Evolutionary conservation across 2,888 invertebrate genomes (phyloP), one percentile per base, ranked within the genome.

Genomic region (Cephonodes hylas): DNA sequence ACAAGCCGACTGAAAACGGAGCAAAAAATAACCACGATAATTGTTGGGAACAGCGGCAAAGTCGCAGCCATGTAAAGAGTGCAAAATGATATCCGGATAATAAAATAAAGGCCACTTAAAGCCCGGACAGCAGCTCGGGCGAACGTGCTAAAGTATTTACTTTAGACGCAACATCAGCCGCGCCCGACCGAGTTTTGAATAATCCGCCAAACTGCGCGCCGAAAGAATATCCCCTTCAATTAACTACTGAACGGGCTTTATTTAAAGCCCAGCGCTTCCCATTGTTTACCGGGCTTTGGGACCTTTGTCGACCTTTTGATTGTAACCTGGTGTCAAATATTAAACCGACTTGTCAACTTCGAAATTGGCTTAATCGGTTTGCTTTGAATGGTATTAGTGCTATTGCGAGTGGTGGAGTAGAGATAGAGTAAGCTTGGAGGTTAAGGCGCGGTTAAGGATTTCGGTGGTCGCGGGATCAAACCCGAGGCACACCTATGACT

Each of bases 141-240:
- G 34, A 7, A 38, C 38, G 62, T 31, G 60, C 62, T 59, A 58
- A 58, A 64, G 45, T 62, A 60, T 60, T 62, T 60, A 64, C 48
- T 58, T 58, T 62, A 64, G 62, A 56, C 60, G 42, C 18, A 25
- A 61, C 58, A 58, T 61, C 23, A 34, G 8, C 45, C 44, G 56
- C 57, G 46, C 46, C 38, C 25, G 60, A 23, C 38, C 48, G 57
- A 60, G 62, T 62, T 64, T 64, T 61, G 58, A 59, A 62, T 64
- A 64, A 62, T 62, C 62, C 62, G 31, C 38, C 31, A 57, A 60
- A 48, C 61, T 56, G 56, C 20, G 56, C 45, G 22, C 61, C 64
- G 42, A 53, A 56, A 42, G 63, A 59, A 63, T 65, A 61, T 57
- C 63, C 63, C 63, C 42, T 59, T 59, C 65, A 61, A 59, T 59